Conservation (phyloP, 1,140 invertebrate genomes). For the Drosophila hydei region DNA sequence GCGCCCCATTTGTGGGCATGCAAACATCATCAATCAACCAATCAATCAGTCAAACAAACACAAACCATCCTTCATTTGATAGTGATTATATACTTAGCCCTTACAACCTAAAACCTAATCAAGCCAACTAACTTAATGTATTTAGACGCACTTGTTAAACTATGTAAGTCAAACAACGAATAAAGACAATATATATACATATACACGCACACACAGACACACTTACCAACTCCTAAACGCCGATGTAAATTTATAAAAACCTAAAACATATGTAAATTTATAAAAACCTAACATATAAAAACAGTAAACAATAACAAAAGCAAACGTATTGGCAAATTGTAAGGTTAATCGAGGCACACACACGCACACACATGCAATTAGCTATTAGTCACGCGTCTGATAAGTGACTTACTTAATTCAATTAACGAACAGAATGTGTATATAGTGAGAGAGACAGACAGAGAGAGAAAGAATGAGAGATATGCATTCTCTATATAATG, state of each 20-base stretch:
- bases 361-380: constrained; percentile 59
- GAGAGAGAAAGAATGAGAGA: too few relatives aligned
- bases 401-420: constrained; percentile 81
- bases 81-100: constrained; percentile 63
- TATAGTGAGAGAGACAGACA: too few relatives aligned
- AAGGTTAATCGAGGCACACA: constrained; percentile 72
- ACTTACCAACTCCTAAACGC: constrained; percentile 17
- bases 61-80: constrained; percentile 52
- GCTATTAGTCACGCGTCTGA: constrained; percentile 76
- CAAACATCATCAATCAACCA: background rate
- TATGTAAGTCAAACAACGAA: constrained; percentile 79
- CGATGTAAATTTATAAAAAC: constrained; percentile 28
- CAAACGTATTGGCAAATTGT: constrained; percentile 50
- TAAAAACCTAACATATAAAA: constrained; percentile 24
- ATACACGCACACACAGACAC: background rate
- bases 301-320: constrained; percentile 13
- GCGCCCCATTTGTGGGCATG: constrained; percentile 20
- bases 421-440: constrained; percentile 47
- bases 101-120: constrained; percentile 30
- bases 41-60: constrained; percentile 4
- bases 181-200: constrained; percentile 71
- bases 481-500: background rate
- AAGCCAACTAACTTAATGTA: constrained; percentile 79
- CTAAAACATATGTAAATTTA: constrained; percentile 24
- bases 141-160: constrained; percentile 78